These are phyloP conservation scores for Poecilia gillii DNA, from an alignment of 2,797 vertebrate species.

Conservation along the genomic window DNA sequence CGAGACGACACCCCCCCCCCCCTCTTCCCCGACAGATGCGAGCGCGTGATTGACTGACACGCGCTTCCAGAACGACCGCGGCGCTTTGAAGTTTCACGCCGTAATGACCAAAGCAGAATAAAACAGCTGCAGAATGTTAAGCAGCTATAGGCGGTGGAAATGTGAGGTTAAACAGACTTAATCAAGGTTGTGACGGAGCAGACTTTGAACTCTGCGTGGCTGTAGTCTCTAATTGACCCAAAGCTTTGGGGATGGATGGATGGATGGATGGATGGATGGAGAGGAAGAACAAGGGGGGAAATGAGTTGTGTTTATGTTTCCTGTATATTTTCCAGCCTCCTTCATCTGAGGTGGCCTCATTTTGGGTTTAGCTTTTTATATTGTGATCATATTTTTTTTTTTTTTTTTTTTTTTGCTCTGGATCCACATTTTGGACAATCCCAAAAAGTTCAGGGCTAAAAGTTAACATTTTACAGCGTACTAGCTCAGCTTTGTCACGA, in stretches of 20 bases:
- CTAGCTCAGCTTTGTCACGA: slow-evolving; percentile 63
- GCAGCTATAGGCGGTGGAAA: slow-evolving; percentile 73
- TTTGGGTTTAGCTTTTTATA: slow-evolving; percentile 80
- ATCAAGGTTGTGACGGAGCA: slow-evolving; percentile 78
- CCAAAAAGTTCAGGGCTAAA: slow-evolving; percentile 78
- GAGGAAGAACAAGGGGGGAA: slow-evolving; percentile 56
- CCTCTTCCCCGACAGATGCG: slow-evolving; percentile 5
- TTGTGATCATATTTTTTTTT: slow-evolving; percentile 97
- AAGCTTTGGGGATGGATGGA: slow-evolving; percentile 73
- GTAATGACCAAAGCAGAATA: slow-evolving; percentile 85
- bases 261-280: slow-evolving; percentile 66
- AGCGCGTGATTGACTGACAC: slow-evolving; percentile 74
- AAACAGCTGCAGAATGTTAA: slow-evolving; percentile 85
- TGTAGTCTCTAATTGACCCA: slow-evolving; percentile 79
- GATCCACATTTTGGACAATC: slow-evolving; percentile 93
- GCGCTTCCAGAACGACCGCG: slow-evolving; percentile 80
- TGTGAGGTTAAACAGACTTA: slow-evolving; percentile 81
- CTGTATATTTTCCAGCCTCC: slow-evolving; percentile 35
- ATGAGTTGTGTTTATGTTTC: neutral
- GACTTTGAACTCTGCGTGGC: slow-evolving; percentile 80
- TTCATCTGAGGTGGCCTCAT: slow-evolving; percentile 85
- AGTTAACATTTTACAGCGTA: slow-evolving; percentile 52
- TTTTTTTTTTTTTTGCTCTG: slow-evolving; percentile 88
- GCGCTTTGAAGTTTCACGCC: slow-evolving; percentile 83
- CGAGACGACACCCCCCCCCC: neutral